Evolutionary conservation across 2,888 invertebrate species (phyloP), one percentile per base, ranked within the genome.

Genomic region (Amiota mariae): DNA sequence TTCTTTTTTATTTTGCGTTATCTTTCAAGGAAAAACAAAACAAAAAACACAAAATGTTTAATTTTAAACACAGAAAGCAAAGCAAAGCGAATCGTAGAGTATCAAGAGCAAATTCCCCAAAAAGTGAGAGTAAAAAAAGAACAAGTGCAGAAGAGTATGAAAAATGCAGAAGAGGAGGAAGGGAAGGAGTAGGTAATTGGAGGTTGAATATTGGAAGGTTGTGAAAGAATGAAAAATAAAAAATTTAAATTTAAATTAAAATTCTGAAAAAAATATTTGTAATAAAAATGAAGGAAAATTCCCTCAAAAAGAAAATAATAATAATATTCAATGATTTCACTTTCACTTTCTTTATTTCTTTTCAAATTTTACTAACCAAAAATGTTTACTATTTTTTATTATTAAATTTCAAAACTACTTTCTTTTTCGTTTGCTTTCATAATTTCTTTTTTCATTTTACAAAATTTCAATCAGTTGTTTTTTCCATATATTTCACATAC

Each of bases 21-120:
- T 89, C 88, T 88, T 85, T 88, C 89, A 89, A 88, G 88, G 89
- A 88, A 87, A 88, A 84, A 88, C 87, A 89, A 85, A 51, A 67
- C 49, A 24, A 13, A 36, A 63, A 12, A 12, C 36, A 47, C 48
- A 72, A 63, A 24, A 66, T 36, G 36, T 36, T 36, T 36, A 36
- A 36, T 36, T 36, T 36, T 36, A 36, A 36, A 36, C 36, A 36
- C 36, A 36, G 6, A 36, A 36, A 36, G 36, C 36, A 36, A 36
- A 36, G 2, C 36, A 36, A 36, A 36, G 24, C 36, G 6, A 36
- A 36, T 0, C 8, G 2, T 4, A 36, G 36, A 36, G 8, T 6
- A 36, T 36, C 36, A 36, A 36, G 24, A 36, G 36, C 36, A 36
- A 36, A 36, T 36, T 36, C 36, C 36, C 36, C 36, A 36, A 36